Evolutionary conservation across 2,888 invertebrate genomes (phyloP), one percentile per base, ranked within the genome.

Genomic region (Dichetophora obliterata): DNA sequence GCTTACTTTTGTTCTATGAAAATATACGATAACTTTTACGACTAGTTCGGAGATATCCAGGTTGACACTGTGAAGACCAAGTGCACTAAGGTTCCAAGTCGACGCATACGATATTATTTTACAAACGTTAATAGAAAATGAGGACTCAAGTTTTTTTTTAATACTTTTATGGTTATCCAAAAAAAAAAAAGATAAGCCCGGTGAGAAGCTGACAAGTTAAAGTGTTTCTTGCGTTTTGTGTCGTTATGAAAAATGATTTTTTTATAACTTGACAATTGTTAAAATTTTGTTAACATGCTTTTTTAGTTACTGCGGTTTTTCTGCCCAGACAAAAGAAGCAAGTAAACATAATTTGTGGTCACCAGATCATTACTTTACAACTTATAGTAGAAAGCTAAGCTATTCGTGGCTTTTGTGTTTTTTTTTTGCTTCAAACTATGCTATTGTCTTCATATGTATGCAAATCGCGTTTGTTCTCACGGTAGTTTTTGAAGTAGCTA

Each of bases 21-120:
- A 50, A 50, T 68, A 68, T 50, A 50, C n/a, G 27, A 27, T 27
- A 68, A 43, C 3, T 68, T 68, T 68, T 68, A 68, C 16, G 68
- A 68, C 68, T 68, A 37, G 34, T 48, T 0, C n/a, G 31, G 3
- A 31, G 43, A 19, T 66, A 48, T 43, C 9, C 9, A 37, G 27
- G 16, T 24, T 63, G n/a, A 11, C 22, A 14, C n/a, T 3, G 57
- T 59, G 8, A 22, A n/a, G 9, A n/a, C 19, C 19, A n/a, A 43
- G 66, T 37, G 43, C n/a, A 19, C 66, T 14, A 19, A 11, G 11
- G 19, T 19, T 27, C 19, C 19, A 16, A n/a, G 31, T 65, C 37
- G 9, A 34, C 34, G 4, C 3, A 37, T 3, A 66, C 24, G n/a
- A 11, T 52, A 27, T 50, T 48, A 4, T 16, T 68, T 48, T 9